Conservation (phyloP, 2,113 vertebrate species). For the Pelvicachromis taeniatus region DNA sequence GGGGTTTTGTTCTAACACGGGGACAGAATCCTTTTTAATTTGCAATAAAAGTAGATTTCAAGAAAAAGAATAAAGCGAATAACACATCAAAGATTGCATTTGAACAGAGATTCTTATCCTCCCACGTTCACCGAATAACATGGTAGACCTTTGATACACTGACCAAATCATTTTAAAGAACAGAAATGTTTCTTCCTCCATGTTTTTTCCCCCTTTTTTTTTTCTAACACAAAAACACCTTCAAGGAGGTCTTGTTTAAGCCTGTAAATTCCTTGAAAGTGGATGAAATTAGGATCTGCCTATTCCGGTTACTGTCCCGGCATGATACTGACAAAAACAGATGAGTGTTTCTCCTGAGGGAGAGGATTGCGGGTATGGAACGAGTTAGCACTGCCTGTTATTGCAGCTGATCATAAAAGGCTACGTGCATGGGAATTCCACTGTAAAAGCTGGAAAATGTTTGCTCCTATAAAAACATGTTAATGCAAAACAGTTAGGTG, state of each 20-base stretch:
- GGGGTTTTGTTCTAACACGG: neutral
- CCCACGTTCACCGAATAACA: slow-evolving; percentile 9
- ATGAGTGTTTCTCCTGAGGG: slow-evolving; percentile 67
- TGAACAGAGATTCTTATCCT: slow-evolving; percentile 34
- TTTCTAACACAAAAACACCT: slow-evolving; percentile 43
- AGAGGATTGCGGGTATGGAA: slow-evolving; percentile 61
- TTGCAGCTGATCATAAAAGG: slow-evolving; percentile 73
- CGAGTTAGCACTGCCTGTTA: slow-evolving; percentile 65
- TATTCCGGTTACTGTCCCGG: slow-evolving; percentile 55
- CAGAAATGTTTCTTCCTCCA: neutral
- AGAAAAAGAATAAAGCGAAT: neutral
- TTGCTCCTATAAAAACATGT: slow-evolving; percentile 57
- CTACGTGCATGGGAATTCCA: slow-evolving; percentile 58
- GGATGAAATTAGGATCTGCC: slow-evolving; percentile 59
- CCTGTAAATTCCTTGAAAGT: slow-evolving; percentile 64
- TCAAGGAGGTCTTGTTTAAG: slow-evolving; percentile 63
- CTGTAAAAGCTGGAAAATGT: slow-evolving; percentile 54
- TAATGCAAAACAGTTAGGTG: slow-evolving; percentile 51
- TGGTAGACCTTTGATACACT: slow-evolving; percentile 20
- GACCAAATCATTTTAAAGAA: slow-evolving; percentile 25
- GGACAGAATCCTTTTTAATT: neutral
- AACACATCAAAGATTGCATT: slow-evolving; percentile 21
- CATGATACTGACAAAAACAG: slow-evolving; percentile 63
- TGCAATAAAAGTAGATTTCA: slow-evolving; percentile 7
- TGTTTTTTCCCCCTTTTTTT: neutral